Base-by-base conservation (phyloP, 2,888 invertebrate species). In the Amiota communis region DNA sequence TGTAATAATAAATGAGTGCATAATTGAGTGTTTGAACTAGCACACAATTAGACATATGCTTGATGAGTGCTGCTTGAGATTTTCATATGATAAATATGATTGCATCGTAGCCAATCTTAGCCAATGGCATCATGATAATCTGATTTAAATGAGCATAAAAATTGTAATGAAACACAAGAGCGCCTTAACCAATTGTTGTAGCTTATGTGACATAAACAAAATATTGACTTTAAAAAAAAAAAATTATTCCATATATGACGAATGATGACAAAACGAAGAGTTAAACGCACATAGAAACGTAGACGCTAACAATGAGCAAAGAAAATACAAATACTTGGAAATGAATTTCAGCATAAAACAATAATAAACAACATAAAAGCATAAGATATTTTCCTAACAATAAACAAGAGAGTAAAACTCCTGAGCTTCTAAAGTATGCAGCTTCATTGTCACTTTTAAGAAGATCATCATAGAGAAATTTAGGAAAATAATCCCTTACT, bases 1-100 rank as follows among this genome's bases (percentile, higher is more conserved):
- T 17, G 65, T 65, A n/a, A n/a, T n/a, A n/a, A n/a, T n/a, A 48
- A n/a, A 46, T 49, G 48, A 65, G 65, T 65, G 65, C 65, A 49
- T 10, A 17, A 12, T 15, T 17, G 48, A 65, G 48, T 15, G 36
- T 15, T 15, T n/a, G 46, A 23, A 23, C 23, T 23, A 23, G 23
- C 23, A 23, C 23, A 59, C 11, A 57, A 15, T n/a, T 15, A 6
- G 63, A 46, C 12, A 36, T 63, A 17, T 48, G 15, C 17, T 64
- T 47, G 15, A n/a, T 17, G 47, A n/a, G n/a, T 48, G 47, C 46
- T 48, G n/a, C 48, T 36, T 36, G 8, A 36, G 36, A 36, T 2
- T 4, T 1, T 36, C 36, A 6, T 47, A 47, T 49, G 15, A 65
- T 36, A 63, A 36, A 11, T 23, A 46, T 63, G 48, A n/a, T 49